Evolutionary conservation across 2,113 vertebrate genomes (phyloP).

Genomic region (Ochotona curzoniae): DNA sequence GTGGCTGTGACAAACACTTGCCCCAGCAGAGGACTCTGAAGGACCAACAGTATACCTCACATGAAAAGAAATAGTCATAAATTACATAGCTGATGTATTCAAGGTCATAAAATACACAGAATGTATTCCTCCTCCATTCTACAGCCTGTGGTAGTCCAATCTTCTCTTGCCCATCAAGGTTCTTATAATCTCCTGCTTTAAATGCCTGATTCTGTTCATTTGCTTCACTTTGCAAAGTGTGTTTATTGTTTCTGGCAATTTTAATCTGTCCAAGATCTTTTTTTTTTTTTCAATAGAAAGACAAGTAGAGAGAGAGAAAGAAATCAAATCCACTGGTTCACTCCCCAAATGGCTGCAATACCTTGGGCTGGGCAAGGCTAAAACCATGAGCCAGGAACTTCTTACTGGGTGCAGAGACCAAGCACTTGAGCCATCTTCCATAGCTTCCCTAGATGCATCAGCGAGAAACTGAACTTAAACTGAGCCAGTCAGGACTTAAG

Average conservation of each 20-base stretch:
- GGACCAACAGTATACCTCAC: not conserved
- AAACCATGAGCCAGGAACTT: too few species aligned
- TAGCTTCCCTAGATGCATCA: too few species aligned
- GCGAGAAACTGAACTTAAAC: too few species aligned
- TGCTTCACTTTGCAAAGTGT: not conserved
- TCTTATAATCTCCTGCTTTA: not conserved
- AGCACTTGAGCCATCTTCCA: too few species aligned
- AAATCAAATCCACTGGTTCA: too few species aligned
- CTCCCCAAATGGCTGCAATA: too few species aligned
- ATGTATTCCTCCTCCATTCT: not conserved
- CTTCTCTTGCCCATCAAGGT: not conserved
- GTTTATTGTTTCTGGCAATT: not conserved
- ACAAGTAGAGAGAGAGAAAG: too few species aligned
- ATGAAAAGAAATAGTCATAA: not conserved
- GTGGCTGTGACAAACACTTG: too few species aligned
- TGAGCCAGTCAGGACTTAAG: too few species aligned
- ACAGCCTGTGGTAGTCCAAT: not conserved
- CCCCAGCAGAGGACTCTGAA: not conserved
- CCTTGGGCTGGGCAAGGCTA: too few species aligned
- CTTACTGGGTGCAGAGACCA: too few species aligned
- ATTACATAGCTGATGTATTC: not conserved
- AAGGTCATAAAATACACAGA: not conserved
- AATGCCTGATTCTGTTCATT: not conserved
- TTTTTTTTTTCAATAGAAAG: too few species aligned
- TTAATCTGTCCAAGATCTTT: not conserved